These are phyloP conservation scores for Sebastes glaucus DNA, from an alignment of 2,797 vertebrate species.

Conservation along the genomic window DNA sequence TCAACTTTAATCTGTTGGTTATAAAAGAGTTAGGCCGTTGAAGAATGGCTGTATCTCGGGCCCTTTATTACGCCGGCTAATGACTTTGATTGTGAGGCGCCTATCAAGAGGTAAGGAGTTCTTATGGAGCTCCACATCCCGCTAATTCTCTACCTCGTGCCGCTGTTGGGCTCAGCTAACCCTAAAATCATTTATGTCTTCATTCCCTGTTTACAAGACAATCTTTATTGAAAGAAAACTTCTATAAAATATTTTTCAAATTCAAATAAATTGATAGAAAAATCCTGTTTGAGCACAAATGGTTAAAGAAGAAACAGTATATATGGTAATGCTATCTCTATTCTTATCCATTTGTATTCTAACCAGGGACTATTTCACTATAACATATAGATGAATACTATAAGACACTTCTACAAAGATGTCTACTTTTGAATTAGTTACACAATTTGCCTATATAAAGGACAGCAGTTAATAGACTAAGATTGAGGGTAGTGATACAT, in stretches of 20 bases:
- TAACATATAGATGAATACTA: conserved; percentile 44
- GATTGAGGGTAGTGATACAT: conserved; percentile 38
- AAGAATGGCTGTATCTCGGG: conserved; percentile 86
- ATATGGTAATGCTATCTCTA: conserved; percentile 26
- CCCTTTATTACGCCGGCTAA: conserved; percentile 86
- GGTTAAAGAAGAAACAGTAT: background rate
- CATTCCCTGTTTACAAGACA: conserved; percentile 32
- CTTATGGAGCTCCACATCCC: conserved; percentile 69
- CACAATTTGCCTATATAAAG: conserved; percentile 49
- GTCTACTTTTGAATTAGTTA: conserved; percentile 51
- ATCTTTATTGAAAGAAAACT: conserved; percentile 7
- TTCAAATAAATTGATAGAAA: background rate
- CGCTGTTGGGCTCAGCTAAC: conserved; percentile 53
- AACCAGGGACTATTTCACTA: conserved; percentile 7
- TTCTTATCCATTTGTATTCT: conserved; percentile 51
- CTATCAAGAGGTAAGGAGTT: conserved; percentile 81
- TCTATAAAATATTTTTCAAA: too few relatives aligned
- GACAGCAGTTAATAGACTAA: conserved; percentile 44
- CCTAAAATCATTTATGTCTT: conserved; percentile 37
- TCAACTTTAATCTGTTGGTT: conserved; percentile 88
- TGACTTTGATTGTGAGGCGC: conserved; percentile 85
- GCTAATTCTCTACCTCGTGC: conserved; percentile 70
- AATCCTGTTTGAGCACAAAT: background rate
- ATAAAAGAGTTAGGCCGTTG: conserved; percentile 87
- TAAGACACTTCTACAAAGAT: conserved; percentile 29